phyloP scores from a whole-genome alignment of 2,797 vertebrate genomes.

The Ibycter americanus region DNA sequence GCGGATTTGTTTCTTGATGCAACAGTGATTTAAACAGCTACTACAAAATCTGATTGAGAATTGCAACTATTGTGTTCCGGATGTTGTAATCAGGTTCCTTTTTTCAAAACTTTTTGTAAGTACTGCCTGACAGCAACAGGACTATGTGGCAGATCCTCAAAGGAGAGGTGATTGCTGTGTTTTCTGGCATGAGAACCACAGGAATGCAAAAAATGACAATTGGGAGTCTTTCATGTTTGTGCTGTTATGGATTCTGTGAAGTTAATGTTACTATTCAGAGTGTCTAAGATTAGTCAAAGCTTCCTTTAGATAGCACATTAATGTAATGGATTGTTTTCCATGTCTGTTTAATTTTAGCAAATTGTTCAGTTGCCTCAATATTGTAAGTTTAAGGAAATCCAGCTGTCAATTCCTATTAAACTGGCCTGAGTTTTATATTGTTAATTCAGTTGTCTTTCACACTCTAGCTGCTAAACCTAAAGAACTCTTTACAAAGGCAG shows the following conservation, averaged over 20 bases:
- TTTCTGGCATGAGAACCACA: background rate
- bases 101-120: background rate
- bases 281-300: background rate
- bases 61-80: background rate
- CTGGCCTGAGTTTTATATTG: constrained; percentile 35
- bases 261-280: background rate
- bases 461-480: constrained; percentile 71
- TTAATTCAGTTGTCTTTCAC: constrained; percentile 74
- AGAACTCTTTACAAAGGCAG: constrained; percentile 79
- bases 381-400: constrained; percentile 69
- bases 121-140: background rate
- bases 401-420: constrained; percentile 62
- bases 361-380: constrained; percentile 57
- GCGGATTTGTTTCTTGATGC: background rate
- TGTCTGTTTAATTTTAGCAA: constrained; percentile 74
- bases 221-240: background rate
- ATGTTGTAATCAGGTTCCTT: background rate
- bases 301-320: constrained; percentile 37
- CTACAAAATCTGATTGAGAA: background rate
- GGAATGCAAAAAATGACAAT: constrained; percentile 15
- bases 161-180: background rate
- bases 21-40: background rate
- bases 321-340: constrained; percentile 39
- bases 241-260: background rate
- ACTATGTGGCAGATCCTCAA: background rate